Evolutionary conservation across 2,888 invertebrate species (phyloP).

Genomic region (Sesamia inferens): DNA sequence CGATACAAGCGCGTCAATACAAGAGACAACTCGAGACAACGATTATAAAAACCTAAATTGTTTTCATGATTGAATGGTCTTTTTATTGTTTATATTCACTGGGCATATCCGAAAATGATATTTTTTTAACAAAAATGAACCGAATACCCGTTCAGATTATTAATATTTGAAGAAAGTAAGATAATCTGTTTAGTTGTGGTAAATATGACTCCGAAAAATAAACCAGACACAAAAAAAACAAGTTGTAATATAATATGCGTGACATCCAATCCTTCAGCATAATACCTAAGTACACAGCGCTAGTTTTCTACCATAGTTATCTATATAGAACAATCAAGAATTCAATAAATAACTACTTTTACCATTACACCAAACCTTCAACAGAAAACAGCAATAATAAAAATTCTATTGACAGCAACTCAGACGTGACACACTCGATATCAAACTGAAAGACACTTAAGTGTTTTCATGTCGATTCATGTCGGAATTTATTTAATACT

Average conservation of each 20-base stretch:
- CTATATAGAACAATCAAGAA: not conserved
- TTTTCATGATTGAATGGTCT: not conserved
- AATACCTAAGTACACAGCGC: no score
- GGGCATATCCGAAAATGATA: not conserved
- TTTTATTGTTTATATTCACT: not conserved
- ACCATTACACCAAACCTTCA: not conserved
- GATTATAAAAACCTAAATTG: no score
- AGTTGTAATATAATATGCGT: no score
- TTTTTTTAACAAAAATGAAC: not conserved
- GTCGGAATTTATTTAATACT: conserved; percentile 45
- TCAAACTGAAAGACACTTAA: conserved; percentile 3
- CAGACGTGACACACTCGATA: conserved; percentile 1
- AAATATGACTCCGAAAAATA: no score
- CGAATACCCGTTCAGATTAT: not conserved
- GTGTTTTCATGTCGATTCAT: conserved; percentile 39
- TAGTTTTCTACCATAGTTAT: no score
- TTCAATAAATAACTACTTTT: not conserved
- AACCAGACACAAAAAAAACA: no score
- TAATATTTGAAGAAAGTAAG: no score
- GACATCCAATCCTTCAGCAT: no score
- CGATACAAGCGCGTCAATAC: no score
- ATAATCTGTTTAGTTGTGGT: no score
- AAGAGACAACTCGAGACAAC: no score
- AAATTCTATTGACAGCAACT: conserved; percentile 1
- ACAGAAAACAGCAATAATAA: not conserved